Base-by-base conservation (phyloP, 2,888 invertebrate genomes). In the Lepidonotus clava region DNA sequence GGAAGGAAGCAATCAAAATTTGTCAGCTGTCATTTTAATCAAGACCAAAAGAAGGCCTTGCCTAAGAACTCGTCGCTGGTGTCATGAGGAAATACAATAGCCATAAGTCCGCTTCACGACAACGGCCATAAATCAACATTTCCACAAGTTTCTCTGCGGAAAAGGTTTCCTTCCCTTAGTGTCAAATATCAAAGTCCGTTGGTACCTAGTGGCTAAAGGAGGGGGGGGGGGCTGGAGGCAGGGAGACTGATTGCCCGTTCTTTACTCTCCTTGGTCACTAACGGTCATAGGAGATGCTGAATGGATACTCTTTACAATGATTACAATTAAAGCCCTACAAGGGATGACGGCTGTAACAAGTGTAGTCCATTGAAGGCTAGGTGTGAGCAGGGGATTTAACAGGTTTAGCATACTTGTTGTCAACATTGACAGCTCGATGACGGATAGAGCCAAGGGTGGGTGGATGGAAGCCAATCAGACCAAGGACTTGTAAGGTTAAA, bases 1-100 rank as follows among this genome's bases (percentile, higher is more conserved):
- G 80, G 34, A 32, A 46, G 51, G 80, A 80, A 46, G 46, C 51
- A 80, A 51, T 80, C 80, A 80, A 80, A 80, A 80, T 80, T 80
- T 80, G 80, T 80, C 80, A 80, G 80, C 80, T 80, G 80, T 80
- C 80, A 80, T 80, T 80, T 80, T 80, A 80, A 80, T 80, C 80
- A 46, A 51, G 46, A 46, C 6, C 41, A 28, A 80, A 80, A 51
- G 46, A 80, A 80, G 46, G n/a, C n/a, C 36, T 38, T 24, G 71
- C 71, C 71, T 71, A 71, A 36, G 71, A 71, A 71, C 71, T 71
- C 38, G 71, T 34, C 24, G 71, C n/a, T 24, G 14, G 71, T 71
- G 71, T 71, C 71, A 71, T 1, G 36, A 18, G 71, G 71, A 71
- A 71, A 71, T 71, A 71, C 71, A 71, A 38, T 38, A 71, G 71